Evolutionary conservation across 2,113 vertebrate species (phyloP), one percentile per base, ranked within the genome.

Genomic region (Otis tarda): DNA sequence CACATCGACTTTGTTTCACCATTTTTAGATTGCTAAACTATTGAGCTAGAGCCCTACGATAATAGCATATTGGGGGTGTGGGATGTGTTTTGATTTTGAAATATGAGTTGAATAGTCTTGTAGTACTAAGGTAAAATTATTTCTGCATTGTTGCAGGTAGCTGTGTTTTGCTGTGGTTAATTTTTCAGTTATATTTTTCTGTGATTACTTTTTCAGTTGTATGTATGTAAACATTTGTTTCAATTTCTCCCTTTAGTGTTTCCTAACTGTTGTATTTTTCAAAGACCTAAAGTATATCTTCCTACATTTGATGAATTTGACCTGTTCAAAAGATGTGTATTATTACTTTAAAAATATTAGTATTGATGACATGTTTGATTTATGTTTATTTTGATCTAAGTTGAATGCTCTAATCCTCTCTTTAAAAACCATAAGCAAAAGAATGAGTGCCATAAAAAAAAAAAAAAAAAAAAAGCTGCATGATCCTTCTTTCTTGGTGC

Each of bases 231-330:
- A 59, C 4, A 37, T 25, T 59, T 73, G 49, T 70, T 71, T 57
- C 33, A 65, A 1, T 71, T 93, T 74, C 23, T 79, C 12, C 6
- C 14, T 5, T 67, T 57, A 28, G 25, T 24, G 9, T 79, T 89
- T 89, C 70, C 55, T 33, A 90, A 33, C 15, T 35, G 18, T 49
- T 67, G 8, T 43, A 4, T n/a, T 52, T 55, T 59, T 88, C 18
- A 39, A 96, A 73, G 70, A 57, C 31, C 28, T 69, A 10, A 84
- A 67, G 31, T 39, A 31, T 56, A 30, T 74, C 76, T 94, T 91
- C 64, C 59, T 76, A 68, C 39, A 25, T 81, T 81, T 93, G 85
- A 95, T 95, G 67, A 60, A 64, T 93, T 96, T 94, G 90, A 80
- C 85, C 59, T 74, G 21, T 43, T 96, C 52, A 61, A 47, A 87